Conservation (phyloP, 1,140 invertebrate genomes). For the Drosophila nebulosa region DNA sequence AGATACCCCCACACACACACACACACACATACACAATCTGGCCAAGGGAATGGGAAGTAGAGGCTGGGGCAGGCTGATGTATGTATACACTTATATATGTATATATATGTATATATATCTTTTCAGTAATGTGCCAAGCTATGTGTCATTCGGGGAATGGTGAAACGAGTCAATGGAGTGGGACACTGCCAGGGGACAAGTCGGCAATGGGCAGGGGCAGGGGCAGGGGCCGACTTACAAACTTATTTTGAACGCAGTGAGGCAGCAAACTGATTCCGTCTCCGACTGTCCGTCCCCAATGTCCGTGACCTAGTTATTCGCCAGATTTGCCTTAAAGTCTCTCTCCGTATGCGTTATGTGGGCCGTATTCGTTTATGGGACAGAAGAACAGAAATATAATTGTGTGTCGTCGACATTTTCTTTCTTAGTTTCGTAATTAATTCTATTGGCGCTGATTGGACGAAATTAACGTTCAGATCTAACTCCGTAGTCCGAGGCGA, state of each 20-base stretch:
- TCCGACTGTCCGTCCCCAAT: not conserved
- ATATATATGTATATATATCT: slow-evolving; percentile 66
- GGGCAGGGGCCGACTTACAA: slow-evolving; percentile 12
- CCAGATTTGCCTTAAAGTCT: slow-evolving; percentile 32
- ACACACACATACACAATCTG: not conserved
- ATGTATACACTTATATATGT: not conserved
- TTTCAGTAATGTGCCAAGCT: slow-evolving; percentile 50
- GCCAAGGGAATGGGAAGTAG: not conserved
- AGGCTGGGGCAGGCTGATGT: slow-evolving; percentile 3
- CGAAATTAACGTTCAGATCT: slow-evolving; percentile 54
- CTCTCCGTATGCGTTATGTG: slow-evolving; percentile 24
- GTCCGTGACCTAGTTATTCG: slow-evolving; percentile 57
- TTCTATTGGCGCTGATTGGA: slow-evolving; percentile 73
- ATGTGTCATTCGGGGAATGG: slow-evolving; percentile 54
- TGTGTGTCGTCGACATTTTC: slow-evolving; percentile 57
- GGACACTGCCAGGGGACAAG: not conserved
- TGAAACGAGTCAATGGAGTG: not conserved
- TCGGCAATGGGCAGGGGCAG: not conserved
- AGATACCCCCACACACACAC: slow-evolving; percentile 15
- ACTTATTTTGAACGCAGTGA: slow-evolving; percentile 13
- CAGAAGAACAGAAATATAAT: slow-evolving; percentile 65
- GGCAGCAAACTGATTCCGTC: slow-evolving; percentile 32
- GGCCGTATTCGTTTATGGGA: slow-evolving; percentile 43
- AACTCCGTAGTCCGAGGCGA: slow-evolving; percentile 16
- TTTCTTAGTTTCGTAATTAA: slow-evolving; percentile 61